phyloP scores from a whole-genome alignment of 2,888 invertebrate species.

The Urechis unicinctus region DNA sequence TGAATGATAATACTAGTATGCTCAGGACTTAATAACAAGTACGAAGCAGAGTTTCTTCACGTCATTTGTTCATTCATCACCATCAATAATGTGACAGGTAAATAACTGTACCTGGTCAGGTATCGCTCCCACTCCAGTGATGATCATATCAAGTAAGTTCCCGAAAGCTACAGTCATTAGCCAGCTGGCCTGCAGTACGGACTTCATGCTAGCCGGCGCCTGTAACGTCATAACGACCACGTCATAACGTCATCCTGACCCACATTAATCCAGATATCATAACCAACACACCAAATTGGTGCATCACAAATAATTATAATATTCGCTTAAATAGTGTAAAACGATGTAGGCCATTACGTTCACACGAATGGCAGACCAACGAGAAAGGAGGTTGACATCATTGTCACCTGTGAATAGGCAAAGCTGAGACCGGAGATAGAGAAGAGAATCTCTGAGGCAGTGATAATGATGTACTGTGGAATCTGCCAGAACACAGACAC shows the following conservation, averaged over 20 bases:
- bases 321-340: too few species aligned
- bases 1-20: too few species aligned
- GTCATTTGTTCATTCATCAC: neutral
- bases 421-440: slow-evolving; percentile 93
- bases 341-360: too few species aligned
- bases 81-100: slow-evolving; percentile 3
- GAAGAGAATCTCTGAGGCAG: slow-evolving; percentile 90
- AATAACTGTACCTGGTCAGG: slow-evolving; percentile 72
- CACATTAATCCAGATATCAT: too few species aligned
- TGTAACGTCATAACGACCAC: slow-evolving; percentile 21
- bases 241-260: too few species aligned
- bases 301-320: too few species aligned
- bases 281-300: too few species aligned
- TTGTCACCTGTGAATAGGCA: slow-evolving; percentile 76
- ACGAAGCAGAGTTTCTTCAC: neutral
- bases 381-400: neutral
- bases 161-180: slow-evolving; percentile 87
- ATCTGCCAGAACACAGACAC: slow-evolving; percentile 22
- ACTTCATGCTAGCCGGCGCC: slow-evolving; percentile 89
- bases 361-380: too few species aligned
- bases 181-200: slow-evolving; percentile 87
- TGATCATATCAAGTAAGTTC: slow-evolving; percentile 83
- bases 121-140: slow-evolving; percentile 73
- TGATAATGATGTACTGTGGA: slow-evolving; percentile 88
- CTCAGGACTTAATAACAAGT: neutral